Evolutionary conservation across 2,888 invertebrate species (phyloP).

Genomic region (Drosophila sordidapex): DNA sequence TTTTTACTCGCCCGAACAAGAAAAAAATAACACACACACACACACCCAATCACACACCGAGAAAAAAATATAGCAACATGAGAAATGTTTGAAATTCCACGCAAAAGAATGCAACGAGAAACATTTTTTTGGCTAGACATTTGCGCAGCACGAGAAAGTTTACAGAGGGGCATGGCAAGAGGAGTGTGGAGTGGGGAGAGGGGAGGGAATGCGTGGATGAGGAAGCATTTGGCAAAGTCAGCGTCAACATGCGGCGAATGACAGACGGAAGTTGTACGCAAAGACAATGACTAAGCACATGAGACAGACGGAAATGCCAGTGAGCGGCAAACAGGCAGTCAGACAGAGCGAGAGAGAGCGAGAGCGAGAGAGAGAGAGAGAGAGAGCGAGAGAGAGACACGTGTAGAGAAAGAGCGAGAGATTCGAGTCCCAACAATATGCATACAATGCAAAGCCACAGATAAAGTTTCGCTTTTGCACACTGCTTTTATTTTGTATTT

Average conservation of each 20-base stretch:
- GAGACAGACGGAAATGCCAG: slow-evolving; percentile 34
- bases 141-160: slow-evolving; percentile 58
- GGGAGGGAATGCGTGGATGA: not conserved
- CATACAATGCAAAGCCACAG: slow-evolving; percentile 69
- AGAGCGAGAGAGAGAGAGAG: not conserved
- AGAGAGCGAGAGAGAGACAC: not conserved
- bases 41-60: not conserved
- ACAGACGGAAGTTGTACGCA: slow-evolving; percentile 75
- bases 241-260: slow-evolving; percentile 71
- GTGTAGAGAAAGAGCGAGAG: slow-evolving; percentile 2
- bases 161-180: not conserved
- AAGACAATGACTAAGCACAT: slow-evolving; percentile 77
- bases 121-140: slow-evolving; percentile 72
- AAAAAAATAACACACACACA: slow-evolving; percentile 7
- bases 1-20: slow-evolving; percentile 41
- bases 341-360: slow-evolving; percentile 13
- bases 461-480: slow-evolving; percentile 63
- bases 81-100: slow-evolving; percentile 71
- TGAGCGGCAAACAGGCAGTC: slow-evolving; percentile 13
- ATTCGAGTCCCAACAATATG: slow-evolving; percentile 64
- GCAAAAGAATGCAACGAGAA: slow-evolving; percentile 70
- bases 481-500: slow-evolving; percentile 12
- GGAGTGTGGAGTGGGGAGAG: too few relatives aligned
- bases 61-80: slow-evolving; percentile 48
- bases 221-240: slow-evolving; percentile 59